These are phyloP conservation scores for Ataeniobius toweri DNA, from an alignment of 2,797 vertebrate genomes.

Conservation along the genomic window DNA sequence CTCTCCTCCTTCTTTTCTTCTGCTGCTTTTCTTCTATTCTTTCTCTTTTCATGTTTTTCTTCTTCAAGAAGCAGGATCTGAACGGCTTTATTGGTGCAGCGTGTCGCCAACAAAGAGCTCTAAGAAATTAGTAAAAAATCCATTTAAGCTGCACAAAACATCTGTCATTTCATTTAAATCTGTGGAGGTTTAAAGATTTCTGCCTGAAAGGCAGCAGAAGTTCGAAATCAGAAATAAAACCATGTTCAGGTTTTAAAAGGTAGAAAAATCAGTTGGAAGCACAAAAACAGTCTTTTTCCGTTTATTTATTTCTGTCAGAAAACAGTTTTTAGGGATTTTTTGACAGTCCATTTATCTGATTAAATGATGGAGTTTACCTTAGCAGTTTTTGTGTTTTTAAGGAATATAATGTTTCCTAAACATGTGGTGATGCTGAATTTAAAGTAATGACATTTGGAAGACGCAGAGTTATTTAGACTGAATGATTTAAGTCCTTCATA, in stretches of 20 bases:
- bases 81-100: slow-evolving; percentile 22
- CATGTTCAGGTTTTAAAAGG: neutral
- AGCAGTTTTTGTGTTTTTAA: too few relatives aligned
- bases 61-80: slow-evolving; percentile 11
- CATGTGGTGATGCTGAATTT: too few relatives aligned
- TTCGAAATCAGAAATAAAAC: neutral
- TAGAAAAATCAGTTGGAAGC: neutral
- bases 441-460: too few relatives aligned
- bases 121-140: neutral
- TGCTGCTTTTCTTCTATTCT: slow-evolving; percentile 28
- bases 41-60: slow-evolving; percentile 17
- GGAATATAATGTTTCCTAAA: too few relatives aligned
- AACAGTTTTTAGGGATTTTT: too few relatives aligned
- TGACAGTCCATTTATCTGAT: too few relatives aligned
- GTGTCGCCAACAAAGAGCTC: slow-evolving; percentile 19
- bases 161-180: slow-evolving; percentile 3
- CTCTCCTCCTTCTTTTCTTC: slow-evolving; percentile 27
- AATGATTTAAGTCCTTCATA: neutral
- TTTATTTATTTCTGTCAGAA: neutral
- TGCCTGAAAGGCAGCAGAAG: neutral
- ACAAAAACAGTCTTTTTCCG: neutral
- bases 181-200: slow-evolving; percentile 1
- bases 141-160: slow-evolving; percentile 15
- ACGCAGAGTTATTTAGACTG: too few relatives aligned
- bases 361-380: too few relatives aligned